Evolutionary conservation across 2,113 vertebrate species (phyloP).

Genomic region (Phylloscopus whistleri): DNA sequence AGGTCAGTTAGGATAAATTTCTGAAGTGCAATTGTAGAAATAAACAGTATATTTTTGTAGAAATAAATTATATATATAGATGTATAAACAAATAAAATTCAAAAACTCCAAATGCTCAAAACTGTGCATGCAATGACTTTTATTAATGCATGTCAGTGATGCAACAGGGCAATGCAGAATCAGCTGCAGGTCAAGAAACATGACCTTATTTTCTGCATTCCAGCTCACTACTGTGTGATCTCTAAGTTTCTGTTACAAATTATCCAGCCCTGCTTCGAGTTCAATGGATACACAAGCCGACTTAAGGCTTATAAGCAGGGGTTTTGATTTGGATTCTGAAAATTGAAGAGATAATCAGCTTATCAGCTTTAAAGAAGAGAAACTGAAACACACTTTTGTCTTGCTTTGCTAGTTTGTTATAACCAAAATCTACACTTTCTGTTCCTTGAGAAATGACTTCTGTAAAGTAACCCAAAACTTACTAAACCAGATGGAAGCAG

Average conservation of each 20-base stretch:
- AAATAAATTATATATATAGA: not conserved
- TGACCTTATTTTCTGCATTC: constrained; percentile 47
- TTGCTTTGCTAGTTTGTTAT: not conserved
- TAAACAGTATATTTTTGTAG: not conserved
- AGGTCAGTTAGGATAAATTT: not conserved
- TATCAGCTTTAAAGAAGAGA: constrained; percentile 32
- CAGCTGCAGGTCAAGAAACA: constrained; percentile 4
- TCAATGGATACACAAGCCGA: not conserved
- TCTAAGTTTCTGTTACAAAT: constrained; percentile 43
- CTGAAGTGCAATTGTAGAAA: not conserved
- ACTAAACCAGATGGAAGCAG: not conserved
- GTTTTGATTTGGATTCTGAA: constrained; percentile 4
- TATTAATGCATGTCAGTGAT: not conserved
- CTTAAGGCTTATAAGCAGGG: constrained; percentile 1
- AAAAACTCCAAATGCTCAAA: not conserved
- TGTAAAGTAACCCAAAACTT: not conserved
- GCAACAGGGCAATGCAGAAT: not conserved
- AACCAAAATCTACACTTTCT: not conserved
- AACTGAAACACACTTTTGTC: not conserved
- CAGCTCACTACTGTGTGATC: not conserved
- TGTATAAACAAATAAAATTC: not conserved
- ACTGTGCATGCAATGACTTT: not conserved
- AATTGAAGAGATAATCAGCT: constrained; percentile 29
- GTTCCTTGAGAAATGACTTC: not conserved
- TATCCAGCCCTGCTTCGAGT: not conserved